Percentiles rank a stretch among this genome's conserved stretches.
Conservation (phyloP, 2,113 vertebrate genomes). For the Muntiacus reevesi region DNA sequence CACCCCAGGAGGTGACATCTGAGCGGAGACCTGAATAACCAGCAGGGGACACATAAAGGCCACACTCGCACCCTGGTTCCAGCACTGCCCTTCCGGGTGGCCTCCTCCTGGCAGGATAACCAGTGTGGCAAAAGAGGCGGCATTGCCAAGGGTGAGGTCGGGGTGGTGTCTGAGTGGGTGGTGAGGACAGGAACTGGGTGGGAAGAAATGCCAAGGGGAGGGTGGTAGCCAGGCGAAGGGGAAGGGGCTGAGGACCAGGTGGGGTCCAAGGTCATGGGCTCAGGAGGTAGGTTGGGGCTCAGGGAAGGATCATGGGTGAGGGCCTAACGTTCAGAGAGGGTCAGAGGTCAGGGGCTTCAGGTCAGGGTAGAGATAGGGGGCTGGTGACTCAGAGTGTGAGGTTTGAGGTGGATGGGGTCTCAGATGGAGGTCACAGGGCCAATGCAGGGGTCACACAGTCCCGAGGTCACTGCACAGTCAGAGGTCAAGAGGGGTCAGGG, state of each 20-base stretch:
- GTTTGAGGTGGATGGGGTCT: neutral
- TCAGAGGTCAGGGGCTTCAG: neutral
- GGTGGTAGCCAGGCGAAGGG: neutral
- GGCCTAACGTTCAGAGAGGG: neutral
- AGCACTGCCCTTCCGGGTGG: neutral
- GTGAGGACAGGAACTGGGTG: neutral
- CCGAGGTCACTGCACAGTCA: accelerated
- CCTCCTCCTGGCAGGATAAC: conserved; percentile 31
- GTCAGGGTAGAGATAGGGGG: neutral
- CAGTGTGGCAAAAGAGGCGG: neutral
- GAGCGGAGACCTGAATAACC: neutral
- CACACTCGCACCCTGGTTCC: too few relatives aligned
- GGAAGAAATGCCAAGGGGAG: neutral
- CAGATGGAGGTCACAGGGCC: too few relatives aligned
- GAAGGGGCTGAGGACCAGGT: neutral
- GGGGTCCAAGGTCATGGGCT: conserved; percentile 73
- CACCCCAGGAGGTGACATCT: neutral
- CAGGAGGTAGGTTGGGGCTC: neutral
- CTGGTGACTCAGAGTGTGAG: neutral
- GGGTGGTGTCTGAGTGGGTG: neutral
- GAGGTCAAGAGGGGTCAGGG: neutral
- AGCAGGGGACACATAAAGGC: neutral
- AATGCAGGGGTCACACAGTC: neutral
- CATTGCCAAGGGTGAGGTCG: accelerated
- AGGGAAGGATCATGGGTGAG: neutral